Evolutionary conservation across 2,113 vertebrate genomes (phyloP).

Genomic region (Pogonocichla stellata): DNA sequence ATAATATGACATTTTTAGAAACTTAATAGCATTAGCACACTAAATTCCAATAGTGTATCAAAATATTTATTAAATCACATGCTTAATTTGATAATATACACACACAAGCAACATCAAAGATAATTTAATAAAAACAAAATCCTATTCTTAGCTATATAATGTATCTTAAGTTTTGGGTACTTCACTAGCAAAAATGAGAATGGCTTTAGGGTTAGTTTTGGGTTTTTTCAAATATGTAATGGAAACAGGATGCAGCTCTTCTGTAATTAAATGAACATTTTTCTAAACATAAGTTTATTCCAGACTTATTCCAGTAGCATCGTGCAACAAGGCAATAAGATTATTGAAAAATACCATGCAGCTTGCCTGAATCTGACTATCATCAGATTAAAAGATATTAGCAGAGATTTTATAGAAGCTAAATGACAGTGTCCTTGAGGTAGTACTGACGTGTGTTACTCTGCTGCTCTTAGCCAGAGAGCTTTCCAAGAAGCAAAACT

Average conservation of each 20-base stretch:
- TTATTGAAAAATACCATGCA: slow-evolving; percentile 28
- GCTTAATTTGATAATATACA: background rate
- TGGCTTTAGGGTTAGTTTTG: background rate
- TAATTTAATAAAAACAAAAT: background rate
- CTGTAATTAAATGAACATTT: background rate
- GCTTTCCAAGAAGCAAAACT: no score
- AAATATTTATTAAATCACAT: background rate
- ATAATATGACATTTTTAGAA: background rate
- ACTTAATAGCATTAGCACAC: background rate
- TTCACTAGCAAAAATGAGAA: background rate
- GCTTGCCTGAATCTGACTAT: background rate
- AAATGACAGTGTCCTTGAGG: slow-evolving; percentile 24
- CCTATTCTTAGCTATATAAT: background rate
- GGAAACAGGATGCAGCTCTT: background rate
- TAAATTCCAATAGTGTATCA: background rate
- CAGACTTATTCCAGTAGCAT: background rate
- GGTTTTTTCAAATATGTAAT: background rate
- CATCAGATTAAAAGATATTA: slow-evolving; percentile 41
- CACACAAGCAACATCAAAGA: background rate
- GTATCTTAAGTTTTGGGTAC: background rate
- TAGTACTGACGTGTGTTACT: no score
- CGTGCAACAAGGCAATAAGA: background rate
- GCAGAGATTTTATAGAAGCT: slow-evolving; percentile 27
- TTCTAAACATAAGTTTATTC: background rate
- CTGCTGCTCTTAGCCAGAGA: no score